phyloP scores from a whole-genome alignment of 2,797 vertebrate species.

The Esox lucius region DNA sequence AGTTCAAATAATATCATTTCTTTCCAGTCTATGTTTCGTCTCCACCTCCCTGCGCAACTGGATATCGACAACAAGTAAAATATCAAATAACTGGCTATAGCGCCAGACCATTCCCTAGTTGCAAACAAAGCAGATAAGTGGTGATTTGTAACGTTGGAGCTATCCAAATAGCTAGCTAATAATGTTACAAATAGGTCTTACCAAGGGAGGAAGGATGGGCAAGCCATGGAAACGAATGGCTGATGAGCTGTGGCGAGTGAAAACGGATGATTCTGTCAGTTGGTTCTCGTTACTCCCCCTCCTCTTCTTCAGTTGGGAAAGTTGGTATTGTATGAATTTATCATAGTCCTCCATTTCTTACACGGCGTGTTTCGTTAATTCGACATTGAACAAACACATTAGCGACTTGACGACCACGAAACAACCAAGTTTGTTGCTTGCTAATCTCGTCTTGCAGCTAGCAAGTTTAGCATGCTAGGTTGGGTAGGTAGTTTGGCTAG shows the following conservation, averaged over 20 bases:
- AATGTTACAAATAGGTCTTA: constrained; percentile 38
- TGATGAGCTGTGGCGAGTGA: constrained; percentile 42
- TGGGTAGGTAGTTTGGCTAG: not conserved
- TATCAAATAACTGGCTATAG: no score
- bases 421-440: not conserved
- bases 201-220: constrained; percentile 73
- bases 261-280: constrained; percentile 5
- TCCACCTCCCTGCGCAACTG: no score
- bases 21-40: no score
- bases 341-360: constrained; percentile 73
- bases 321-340: constrained; percentile 55
- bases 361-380: not conserved
- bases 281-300: constrained; percentile 15
- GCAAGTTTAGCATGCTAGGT: not conserved
- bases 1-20: no score
- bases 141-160: not conserved
- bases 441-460: constrained; percentile 8
- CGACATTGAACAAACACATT: not conserved
- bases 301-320: constrained; percentile 39
- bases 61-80: no score
- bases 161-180: not conserved
- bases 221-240: constrained; percentile 66
- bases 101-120: no score
- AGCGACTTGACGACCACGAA: not conserved
- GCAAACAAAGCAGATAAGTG: not conserved